Conservation (phyloP, 2,888 invertebrate genomes). For the Papilio protenor region DNA sequence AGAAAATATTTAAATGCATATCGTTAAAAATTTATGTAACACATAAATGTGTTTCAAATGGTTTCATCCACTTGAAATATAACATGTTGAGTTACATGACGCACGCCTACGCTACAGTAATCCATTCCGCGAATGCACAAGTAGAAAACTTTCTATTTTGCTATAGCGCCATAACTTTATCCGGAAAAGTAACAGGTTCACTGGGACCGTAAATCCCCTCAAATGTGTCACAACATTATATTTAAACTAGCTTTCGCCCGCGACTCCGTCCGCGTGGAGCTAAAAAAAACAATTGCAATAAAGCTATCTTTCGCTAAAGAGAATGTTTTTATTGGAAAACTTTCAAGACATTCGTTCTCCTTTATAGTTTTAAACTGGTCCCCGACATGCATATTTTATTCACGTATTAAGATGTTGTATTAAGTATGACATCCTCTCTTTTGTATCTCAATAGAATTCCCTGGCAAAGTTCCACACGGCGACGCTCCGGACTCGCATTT, state of each 20-base stretch:
- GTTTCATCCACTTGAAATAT: neutral
- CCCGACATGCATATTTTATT: conserved; percentile 35
- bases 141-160: conserved; percentile 23
- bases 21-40: neutral
- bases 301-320: neutral
- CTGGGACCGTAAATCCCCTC: conserved; percentile 12
- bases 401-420: conserved; percentile 27
- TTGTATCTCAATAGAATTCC: conserved; percentile 42
- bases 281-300: neutral
- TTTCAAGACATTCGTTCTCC: conserved; percentile 17
- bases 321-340: conserved; percentile 18
- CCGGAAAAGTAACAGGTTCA: conserved; percentile 18
- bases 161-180: conserved; percentile 16
- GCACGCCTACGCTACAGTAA: neutral
- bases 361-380: conserved; percentile 24
- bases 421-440: conserved; percentile 38
- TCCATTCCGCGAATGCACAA: conserved; percentile 7
- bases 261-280: too few relatives aligned
- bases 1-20: neutral
- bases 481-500: conserved; percentile 27
- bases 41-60: neutral
- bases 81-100: conserved; percentile 5
- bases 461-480: conserved; percentile 41
- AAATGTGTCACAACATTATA: conserved; percentile 15
- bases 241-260: too few relatives aligned